These are phyloP conservation scores for Colinus virginianus DNA, from an alignment of 2,113 vertebrate genomes.

Conservation along the genomic window DNA sequence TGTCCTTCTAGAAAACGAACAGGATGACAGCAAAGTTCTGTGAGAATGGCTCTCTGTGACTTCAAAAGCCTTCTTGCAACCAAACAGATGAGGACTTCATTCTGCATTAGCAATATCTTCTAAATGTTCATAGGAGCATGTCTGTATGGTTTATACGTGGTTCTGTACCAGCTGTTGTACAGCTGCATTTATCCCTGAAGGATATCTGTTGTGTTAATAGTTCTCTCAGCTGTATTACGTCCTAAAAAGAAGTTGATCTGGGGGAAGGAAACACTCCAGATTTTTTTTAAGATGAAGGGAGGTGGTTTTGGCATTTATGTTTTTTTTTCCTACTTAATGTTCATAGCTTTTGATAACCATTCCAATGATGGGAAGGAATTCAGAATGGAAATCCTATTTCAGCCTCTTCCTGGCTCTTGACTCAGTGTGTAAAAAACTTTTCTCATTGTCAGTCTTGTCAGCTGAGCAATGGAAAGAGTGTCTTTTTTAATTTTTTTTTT, in stretches of 20 bases:
- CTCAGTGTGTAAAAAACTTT: background rate
- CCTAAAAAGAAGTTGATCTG: background rate
- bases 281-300: background rate
- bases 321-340: background rate
- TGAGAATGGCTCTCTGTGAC: background rate
- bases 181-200: background rate
- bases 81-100: background rate
- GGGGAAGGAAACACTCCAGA: background rate
- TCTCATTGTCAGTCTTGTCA: background rate
- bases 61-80: background rate
- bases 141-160: background rate
- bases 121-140: background rate
- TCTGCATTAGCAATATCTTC: background rate
- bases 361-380: slow-evolving; percentile 17
- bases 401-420: slow-evolving; percentile 14
- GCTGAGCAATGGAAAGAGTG: background rate
- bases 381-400: slow-evolving; percentile 5
- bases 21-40: rapidly evolving
- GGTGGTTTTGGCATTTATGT: background rate
- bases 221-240: background rate
- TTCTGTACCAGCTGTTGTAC: background rate
- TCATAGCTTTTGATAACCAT: background rate
- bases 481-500: background rate
- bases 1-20: background rate
- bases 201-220: background rate